phyloP scores from a whole-genome alignment of 2,888 invertebrate genomes.

The Exocentrus adspersus region DNA sequence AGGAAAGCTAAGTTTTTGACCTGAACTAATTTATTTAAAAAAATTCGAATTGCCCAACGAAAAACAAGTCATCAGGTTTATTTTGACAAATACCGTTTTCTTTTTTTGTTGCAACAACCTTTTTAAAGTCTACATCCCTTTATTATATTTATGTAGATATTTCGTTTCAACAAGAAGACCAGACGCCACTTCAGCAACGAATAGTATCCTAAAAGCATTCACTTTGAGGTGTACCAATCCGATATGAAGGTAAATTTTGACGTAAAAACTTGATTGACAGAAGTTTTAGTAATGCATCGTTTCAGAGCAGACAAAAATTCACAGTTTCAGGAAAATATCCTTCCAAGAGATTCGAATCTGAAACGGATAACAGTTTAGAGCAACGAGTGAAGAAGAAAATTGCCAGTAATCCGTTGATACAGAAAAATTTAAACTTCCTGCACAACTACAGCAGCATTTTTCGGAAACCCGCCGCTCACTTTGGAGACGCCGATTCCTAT shows the following conservation, averaged over 20 bases:
- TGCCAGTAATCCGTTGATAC: conserved; percentile 45
- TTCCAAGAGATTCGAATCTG: conserved; percentile 31
- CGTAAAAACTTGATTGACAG: conserved; percentile 27
- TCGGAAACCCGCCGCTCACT: conserved; percentile 40
- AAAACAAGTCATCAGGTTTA: conserved; percentile 24
- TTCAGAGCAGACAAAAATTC: conserved; percentile 49
- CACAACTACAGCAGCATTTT: conserved; percentile 48
- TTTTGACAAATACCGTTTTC: conserved; percentile 18
- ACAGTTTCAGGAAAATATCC: conserved; percentile 47
- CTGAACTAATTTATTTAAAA: too few species aligned
- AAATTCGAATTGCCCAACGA: neutral
- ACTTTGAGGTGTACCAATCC: neutral
- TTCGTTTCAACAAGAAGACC: neutral
- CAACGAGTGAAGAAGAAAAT: conserved; percentile 39
- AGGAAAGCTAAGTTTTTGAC: too few species aligned
- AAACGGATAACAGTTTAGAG: conserved; percentile 36
- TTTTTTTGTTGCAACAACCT: conserved; percentile 12
- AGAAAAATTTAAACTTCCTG: conserved; percentile 48
- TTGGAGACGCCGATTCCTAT: conserved; percentile 57
- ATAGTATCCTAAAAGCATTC: neutral
- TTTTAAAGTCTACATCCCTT: conserved; percentile 1
- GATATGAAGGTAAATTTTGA: conserved; percentile 41
- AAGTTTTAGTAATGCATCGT: conserved; percentile 20
- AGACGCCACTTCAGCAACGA: neutral
- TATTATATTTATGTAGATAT: neutral